Conservation (phyloP, 2,797 vertebrate genomes). For the Heliangelus exortis region DNA sequence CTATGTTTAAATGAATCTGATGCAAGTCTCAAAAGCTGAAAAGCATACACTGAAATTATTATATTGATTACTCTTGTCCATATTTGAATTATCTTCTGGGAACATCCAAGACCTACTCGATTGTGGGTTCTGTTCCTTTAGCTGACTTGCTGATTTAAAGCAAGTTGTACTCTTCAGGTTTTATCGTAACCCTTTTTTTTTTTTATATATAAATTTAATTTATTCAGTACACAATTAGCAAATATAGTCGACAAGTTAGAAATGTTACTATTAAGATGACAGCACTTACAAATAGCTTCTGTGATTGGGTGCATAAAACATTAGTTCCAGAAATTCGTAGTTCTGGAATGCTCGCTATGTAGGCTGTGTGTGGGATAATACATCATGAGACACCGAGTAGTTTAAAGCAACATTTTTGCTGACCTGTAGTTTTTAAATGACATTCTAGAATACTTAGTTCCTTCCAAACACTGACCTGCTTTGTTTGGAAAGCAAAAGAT, state of each 20-base stretch:
- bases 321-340: conserved; percentile 20
- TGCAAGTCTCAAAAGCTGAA: not conserved
- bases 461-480: not conserved
- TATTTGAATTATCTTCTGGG: not conserved
- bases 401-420: conserved; percentile 35
- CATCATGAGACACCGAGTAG: conserved; percentile 1
- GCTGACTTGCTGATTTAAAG: not conserved
- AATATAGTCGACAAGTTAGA: not conserved
- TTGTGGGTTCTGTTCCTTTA: not conserved
- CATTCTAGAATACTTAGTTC: not conserved
- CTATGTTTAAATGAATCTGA: not conserved
- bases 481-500: not conserved
- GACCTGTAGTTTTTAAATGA: conserved; percentile 25
- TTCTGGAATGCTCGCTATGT: conserved; percentile 39
- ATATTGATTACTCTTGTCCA: not conserved
- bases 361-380: conserved; percentile 41
- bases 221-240: not conserved
- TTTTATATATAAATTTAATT: not conserved
- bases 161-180: not conserved
- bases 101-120: not conserved
- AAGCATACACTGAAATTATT: not conserved
- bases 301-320: not conserved
- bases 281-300: not conserved
- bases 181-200: not conserved
- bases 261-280: not conserved